Conservation (phyloP, 2,113 vertebrate genomes). For the Zosterops pallidus region DNA sequence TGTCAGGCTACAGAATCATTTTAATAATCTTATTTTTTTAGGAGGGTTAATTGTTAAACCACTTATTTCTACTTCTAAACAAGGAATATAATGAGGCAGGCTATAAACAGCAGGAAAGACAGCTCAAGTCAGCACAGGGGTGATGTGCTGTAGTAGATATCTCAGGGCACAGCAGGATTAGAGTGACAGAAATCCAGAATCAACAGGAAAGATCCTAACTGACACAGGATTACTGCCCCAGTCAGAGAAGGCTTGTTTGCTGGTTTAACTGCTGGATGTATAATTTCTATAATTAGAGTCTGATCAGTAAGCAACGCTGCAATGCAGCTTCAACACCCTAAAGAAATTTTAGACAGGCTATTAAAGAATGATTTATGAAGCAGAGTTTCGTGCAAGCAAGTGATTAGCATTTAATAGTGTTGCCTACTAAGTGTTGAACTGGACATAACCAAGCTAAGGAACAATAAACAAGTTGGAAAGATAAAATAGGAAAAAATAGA, state of each 20-base stretch:
- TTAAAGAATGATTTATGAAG: conserved; percentile 77
- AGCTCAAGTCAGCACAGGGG: background rate
- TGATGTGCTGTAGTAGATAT: background rate
- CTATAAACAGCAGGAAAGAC: background rate
- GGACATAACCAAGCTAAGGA: conserved; percentile 31
- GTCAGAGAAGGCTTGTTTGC: conserved; percentile 29
- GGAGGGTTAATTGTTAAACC: background rate
- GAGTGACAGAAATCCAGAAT: conserved; percentile 22
- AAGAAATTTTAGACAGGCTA: conserved; percentile 72
- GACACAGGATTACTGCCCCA: conserved; percentile 1
- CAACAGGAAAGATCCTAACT: background rate
- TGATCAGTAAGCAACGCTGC: conserved; percentile 11
- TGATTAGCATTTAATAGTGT: conserved; percentile 75
- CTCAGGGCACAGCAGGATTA: background rate
- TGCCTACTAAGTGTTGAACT: conserved; percentile 56
- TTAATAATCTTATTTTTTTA: background rate
- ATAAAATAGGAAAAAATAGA: rapidly evolving
- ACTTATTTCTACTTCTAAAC: background rate
- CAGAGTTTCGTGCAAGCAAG: conserved; percentile 70
- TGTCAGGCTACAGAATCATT: background rate
- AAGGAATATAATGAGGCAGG: background rate
- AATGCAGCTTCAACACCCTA: conserved; percentile 50
- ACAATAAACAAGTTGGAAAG: background rate
- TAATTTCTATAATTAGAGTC: conserved; percentile 67
- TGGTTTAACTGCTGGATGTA: conserved; percentile 20